Conservation (phyloP, 2,113 vertebrate species). For the Eulacestoma nigropectus region DNA sequence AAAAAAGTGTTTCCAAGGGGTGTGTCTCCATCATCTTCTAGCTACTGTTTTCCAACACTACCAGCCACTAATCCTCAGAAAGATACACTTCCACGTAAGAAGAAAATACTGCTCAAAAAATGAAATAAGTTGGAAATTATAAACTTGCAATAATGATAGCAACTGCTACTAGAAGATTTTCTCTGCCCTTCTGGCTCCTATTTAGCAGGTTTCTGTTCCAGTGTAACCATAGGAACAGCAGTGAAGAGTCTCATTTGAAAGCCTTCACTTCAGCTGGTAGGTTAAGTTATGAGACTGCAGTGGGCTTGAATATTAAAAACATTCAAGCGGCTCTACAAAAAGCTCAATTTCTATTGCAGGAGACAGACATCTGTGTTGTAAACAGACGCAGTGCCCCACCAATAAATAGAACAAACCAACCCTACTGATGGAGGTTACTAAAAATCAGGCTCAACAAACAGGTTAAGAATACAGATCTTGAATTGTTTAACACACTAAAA, state of each 20-base stretch:
- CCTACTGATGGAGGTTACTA: background rate
- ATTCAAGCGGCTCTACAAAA: background rate
- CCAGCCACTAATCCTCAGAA: background rate
- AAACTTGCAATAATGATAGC: background rate
- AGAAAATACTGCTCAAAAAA: background rate
- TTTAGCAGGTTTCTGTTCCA: slow-evolving; percentile 28
- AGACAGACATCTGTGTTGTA: slow-evolving; percentile 25
- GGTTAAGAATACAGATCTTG: background rate
- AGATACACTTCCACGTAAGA: background rate
- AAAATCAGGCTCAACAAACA: background rate
- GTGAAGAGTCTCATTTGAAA: slow-evolving; percentile 37
- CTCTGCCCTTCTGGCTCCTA: background rate
- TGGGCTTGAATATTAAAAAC: slow-evolving; percentile 43
- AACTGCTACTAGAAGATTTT: background rate
- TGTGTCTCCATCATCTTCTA: background rate
- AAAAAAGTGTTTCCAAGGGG: background rate
- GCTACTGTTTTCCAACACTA: background rate
- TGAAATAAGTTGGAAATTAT: background rate
- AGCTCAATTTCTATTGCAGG: background rate
- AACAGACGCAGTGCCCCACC: background rate
- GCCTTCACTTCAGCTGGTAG: slow-evolving; percentile 23
- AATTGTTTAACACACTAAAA: background rate
- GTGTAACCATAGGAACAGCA: slow-evolving; percentile 64
- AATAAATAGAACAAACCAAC: slow-evolving; percentile 17
- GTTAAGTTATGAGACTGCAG: slow-evolving; percentile 43